Base-by-base conservation (phyloP, 2,113 vertebrate species). In the Megatriorchis doriae region DNA sequence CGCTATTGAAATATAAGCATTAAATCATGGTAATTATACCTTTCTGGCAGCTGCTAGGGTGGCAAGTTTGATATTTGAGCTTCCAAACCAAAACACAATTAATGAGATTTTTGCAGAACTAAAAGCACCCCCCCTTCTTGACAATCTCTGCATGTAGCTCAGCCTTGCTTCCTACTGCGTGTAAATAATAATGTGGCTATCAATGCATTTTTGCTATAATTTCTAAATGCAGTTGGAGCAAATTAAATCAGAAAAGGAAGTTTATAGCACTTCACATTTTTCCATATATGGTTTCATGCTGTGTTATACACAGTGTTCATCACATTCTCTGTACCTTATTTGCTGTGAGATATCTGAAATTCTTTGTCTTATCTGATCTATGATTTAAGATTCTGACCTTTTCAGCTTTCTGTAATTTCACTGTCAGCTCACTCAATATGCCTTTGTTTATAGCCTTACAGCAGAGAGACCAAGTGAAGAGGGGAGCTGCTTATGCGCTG, bases 341-440 rank as follows among this genome's bases (percentile, higher is more conserved):
- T 93, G 81, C 93, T 93, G 78, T 91, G 89, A 95, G 91, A 80
- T 82, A 94, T 86, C 74, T 86, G 81, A 90, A 94, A 88, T 93
- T 66, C 79, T 95, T 94, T 93, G 91, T 96, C 94, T 94, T 93
- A 95, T 94, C 89, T 95, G 89, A 96, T 96, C 81, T 79, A 83
- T 78, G 84, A 97, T 91, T 96, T 96, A 93, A 86, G 91, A 90
- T 70, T 86, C 79, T 97, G 96, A 97, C 96, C 97, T 97, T 97
- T 96, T 93, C 95, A 92, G 85, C 84, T 95, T 78, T 73, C 81
- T 81, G 74, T 96, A 90, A 93, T 94, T 94, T 94, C 81, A 86
- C 53, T 91, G 91, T 89, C 86, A 73, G 84, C 63, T 94, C 78
- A 86, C 59, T 94, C 93, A 89, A 61, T 85, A 79, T 85, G 83